Evolutionary conservation across 2,888 invertebrate species (phyloP), one percentile per base, ranked within the genome.

Genomic region (Mayetiola destructor): DNA sequence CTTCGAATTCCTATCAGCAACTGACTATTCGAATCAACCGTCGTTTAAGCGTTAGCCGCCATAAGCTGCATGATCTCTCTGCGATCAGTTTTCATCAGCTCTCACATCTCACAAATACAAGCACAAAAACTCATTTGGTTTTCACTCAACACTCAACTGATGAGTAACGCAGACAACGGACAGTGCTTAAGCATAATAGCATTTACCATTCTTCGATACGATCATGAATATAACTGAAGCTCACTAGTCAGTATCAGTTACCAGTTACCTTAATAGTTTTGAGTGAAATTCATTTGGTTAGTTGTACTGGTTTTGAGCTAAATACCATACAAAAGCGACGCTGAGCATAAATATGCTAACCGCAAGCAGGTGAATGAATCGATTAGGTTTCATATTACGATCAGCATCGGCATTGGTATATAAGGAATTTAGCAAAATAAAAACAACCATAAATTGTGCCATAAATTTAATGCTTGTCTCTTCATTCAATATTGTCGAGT

Each of bases 361-460:
- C 48, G 48, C 27, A 48, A 27, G 48, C 48, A 48, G 48, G 48
- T 48, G 48, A 48, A 48, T 48, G 48, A 48, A 48, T 27, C 48
- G 14, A n/a, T n/a, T n/a, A n/a, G n/a, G n/a, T n/a, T n/a, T n/a
- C n/a, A n/a, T n/a, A n/a, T n/a, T n/a, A 48, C 27, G n/a, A 48
- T 48, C 27, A 48, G 23, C 48, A 27, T 14, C 14, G 48, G 6
- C 27, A 27, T 48, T 16, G 48, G 27, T 32, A 32, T n/a, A n/a
- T 16, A 27, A 9, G 16, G 27, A n/a, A 27, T 23, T 48, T n/a
- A 14, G 9, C 27, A 23, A n/a, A 23, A 48, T 48, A 48, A n/a
- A n/a, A n/a, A n/a, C 27, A 23, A n/a, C 23, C 48, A 48, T 27
- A 48, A 16, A 27, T 16, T 6, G 48, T 16, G n/a, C 27, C 48